Conservation (phyloP, 2,888 invertebrate species). For the Parnassius glacialis region DNA sequence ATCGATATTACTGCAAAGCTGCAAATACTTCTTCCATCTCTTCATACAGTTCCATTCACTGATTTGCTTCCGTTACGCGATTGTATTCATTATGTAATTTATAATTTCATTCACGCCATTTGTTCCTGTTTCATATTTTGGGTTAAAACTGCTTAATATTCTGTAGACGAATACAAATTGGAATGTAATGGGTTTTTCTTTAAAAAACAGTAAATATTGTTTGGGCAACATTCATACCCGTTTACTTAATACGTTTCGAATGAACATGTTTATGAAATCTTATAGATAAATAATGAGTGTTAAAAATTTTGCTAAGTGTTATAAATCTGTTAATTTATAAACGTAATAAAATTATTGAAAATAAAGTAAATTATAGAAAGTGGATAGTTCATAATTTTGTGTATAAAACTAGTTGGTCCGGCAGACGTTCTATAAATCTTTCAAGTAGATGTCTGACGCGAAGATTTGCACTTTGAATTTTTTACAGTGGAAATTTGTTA, state of each 20-base stretch:
- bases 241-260: constrained; percentile 11
- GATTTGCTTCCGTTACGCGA: constrained; percentile 46
- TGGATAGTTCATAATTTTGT: too few relatives aligned
- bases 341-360: too few relatives aligned
- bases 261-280: too few relatives aligned
- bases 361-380: too few relatives aligned
- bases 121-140: constrained; percentile 52
- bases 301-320: too few relatives aligned
- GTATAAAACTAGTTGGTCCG: too few relatives aligned
- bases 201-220: constrained; percentile 1
- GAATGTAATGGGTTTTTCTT: constrained; percentile 10
- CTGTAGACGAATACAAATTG: constrained; percentile 11
- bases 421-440: too few relatives aligned
- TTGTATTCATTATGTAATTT: constrained; percentile 52
- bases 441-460: too few relatives aligned
- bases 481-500: too few relatives aligned
- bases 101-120: constrained; percentile 56
- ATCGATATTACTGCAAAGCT: not conserved
- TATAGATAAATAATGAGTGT: too few relatives aligned
- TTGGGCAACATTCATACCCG: constrained; percentile 10
- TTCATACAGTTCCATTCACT: constrained; percentile 17
- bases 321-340: too few relatives aligned
- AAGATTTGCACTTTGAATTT: too few relatives aligned
- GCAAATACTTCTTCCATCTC: constrained; percentile 9
- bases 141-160: constrained; percentile 37